Conservation (phyloP, 2,113 vertebrate species). For the Triplophysa rosa region DNA sequence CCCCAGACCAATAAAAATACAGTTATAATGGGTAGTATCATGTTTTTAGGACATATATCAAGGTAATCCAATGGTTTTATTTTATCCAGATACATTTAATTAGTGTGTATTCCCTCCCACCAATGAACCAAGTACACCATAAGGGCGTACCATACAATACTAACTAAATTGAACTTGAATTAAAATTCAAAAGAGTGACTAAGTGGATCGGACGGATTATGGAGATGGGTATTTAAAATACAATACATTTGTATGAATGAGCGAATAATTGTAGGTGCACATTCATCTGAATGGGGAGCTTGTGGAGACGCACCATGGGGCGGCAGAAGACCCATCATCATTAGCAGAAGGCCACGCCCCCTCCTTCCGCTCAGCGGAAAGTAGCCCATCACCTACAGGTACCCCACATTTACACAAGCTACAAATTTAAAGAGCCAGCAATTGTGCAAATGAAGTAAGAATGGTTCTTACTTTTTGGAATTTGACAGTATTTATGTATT, state of each 20-base stretch:
- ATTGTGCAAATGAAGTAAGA: background rate
- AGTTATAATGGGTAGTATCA: too few species aligned
- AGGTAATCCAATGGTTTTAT: too few species aligned
- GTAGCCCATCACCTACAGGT: constrained; percentile 64
- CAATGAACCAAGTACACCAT: too few species aligned
- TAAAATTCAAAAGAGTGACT: background rate
- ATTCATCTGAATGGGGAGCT: constrained; percentile 74
- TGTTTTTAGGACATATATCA: too few species aligned
- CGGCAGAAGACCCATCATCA: constrained; percentile 53
- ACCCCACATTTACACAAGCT: background rate
- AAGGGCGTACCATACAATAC: too few species aligned
- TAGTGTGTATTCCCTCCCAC: too few species aligned
- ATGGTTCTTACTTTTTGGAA: too few species aligned
- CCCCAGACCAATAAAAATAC: background rate
- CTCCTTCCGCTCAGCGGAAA: constrained; percentile 49
- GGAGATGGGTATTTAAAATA: background rate
- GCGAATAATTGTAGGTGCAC: constrained; percentile 68
- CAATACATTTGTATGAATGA: background rate
- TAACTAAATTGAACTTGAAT: background rate
- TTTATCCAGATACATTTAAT: too few species aligned
- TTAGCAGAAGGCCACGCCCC: constrained; percentile 58
- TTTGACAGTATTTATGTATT: too few species aligned
- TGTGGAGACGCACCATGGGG: constrained; percentile 72
- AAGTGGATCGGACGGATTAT: background rate
- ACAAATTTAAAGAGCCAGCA: background rate